Evolutionary conservation across 2,797 vertebrate genomes (phyloP), one percentile per base, ranked within the genome.

Genomic region (Tangara arthus): DNA sequence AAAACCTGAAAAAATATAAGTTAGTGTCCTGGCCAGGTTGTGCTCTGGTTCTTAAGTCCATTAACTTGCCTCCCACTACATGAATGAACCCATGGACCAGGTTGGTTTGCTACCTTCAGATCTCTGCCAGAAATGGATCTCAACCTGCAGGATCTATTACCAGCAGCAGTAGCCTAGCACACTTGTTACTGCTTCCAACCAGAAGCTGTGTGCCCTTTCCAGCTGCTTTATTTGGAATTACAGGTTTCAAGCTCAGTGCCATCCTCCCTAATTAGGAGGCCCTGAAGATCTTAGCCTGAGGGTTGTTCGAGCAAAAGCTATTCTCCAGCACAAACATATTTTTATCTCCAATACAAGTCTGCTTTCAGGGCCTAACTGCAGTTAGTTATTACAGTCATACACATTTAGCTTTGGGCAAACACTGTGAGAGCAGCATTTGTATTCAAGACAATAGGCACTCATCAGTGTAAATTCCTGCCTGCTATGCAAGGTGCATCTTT

Each of bases 401-500:
- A 93, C 93, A 32, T 77, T 96, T 97, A 76, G 95, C 97, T 97
- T 84, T 80, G 87, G 94, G 96, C 95, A 96, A 96, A 95, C 82
- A 82, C 70, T 15, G 12, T 42, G 57, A 68, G 50, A 68, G 50
- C 56, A 87, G 72, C 93, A 97, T 98, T 97, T 95, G 91, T 97
- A 98, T 98, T 98, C 97, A 94, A 97, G 95, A 97, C 95, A 97
- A 97, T 97, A 95, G 96, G 69, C 91, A 89, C 72, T 95, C 95
- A 96, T 97, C 96, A 96, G 96, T 95, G 88, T 96, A 97, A 97
- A 98, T 97, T 97, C 85, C 94, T 94, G 94, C 95, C 97, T 97
- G 19, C 96, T 97, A 97, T 98, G 96, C 97, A 97, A 97, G 97
- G 96, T 97, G 94, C 93, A 94, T 98, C 97, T 98, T 98, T 96